A percentile compares a stretch with the other conserved stretches of the same genome.
Evolutionary conservation across 1,140 invertebrate species (phyloP).

Genomic region (Penaeus chinensis): DNA sequence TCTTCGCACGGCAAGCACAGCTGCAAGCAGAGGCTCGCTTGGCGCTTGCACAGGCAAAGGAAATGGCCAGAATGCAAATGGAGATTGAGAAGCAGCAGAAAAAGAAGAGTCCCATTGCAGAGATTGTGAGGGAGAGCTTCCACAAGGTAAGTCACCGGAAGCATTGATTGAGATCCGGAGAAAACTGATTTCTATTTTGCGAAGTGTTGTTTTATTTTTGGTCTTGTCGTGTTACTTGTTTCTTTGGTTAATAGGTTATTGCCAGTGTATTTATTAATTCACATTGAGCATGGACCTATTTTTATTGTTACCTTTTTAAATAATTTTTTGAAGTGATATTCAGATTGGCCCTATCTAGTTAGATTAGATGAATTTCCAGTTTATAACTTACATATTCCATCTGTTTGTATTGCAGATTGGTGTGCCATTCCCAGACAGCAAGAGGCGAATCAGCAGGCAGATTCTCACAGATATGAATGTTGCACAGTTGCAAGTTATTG

Average conservation of each 20-base stretch:
- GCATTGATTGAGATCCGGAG: too few relatives aligned
- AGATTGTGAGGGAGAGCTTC: conserved; percentile 82
- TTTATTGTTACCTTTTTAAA: neutral
- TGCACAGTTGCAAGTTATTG: conserved; percentile 93
- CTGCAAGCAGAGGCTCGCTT: conserved; percentile 90
- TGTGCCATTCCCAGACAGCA: conserved; percentile 83
- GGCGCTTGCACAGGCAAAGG: conserved; percentile 89
- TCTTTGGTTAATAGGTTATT: too few relatives aligned
- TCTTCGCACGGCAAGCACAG: conserved; percentile 83
- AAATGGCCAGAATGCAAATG: conserved; percentile 94
- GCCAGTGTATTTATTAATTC: too few relatives aligned
- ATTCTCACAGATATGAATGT: conserved; percentile 92
- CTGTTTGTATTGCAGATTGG: conserved; percentile 75
- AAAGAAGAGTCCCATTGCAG: conserved; percentile 85
- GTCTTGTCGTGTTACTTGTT: too few relatives aligned
- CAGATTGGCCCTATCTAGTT: too few relatives aligned
- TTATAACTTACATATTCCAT: conserved; percentile 37
- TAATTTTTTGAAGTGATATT: too few relatives aligned
- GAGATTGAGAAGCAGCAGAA: conserved; percentile 85
- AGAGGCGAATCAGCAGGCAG: conserved; percentile 82
- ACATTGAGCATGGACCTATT: neutral
- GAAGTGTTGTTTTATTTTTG: neutral
- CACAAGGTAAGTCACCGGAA: conserved; percentile 72
- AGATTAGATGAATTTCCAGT: neutral
- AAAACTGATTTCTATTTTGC: conserved; percentile 1